Conservation (phyloP, 2,888 invertebrate species). For the Aphodius sticticus region DNA sequence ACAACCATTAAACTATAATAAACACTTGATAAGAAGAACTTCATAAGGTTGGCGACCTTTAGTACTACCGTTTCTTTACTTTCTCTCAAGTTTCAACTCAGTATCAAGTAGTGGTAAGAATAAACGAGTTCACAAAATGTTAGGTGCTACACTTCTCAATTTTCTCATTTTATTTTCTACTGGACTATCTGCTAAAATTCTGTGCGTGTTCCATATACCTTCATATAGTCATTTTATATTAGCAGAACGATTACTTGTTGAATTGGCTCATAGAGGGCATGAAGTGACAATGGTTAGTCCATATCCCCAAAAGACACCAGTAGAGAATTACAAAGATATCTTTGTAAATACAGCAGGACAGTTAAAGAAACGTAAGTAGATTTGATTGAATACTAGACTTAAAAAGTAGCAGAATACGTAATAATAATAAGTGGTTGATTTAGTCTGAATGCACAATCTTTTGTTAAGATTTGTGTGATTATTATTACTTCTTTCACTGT, state of each 20-base stretch:
- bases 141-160: neutral
- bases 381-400: neutral
- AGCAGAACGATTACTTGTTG: conserved; percentile 48
- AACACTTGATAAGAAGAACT: neutral
- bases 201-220: conserved; percentile 49
- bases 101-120: neutral
- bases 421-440: no score
- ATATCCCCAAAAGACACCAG: conserved; percentile 53
- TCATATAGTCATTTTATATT: conserved; percentile 51
- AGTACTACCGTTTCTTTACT: neutral
- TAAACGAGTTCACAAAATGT: neutral
- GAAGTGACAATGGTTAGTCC: conserved; percentile 56
- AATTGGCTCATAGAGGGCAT: conserved; percentile 57
- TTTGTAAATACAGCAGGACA: neutral
- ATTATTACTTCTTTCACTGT: no score
- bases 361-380: neutral
- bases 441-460: no score
- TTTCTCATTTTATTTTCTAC: neutral
- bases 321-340: conserved; percentile 55
- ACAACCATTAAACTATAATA: no score
- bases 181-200: conserved; percentile 42
- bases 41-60: neutral
- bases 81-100: no score
- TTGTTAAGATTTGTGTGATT: no score
- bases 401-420: no score